Evolutionary conservation across 2,113 vertebrate genomes (phyloP).

Genomic region (Tretioscincus oriximinensis): DNA sequence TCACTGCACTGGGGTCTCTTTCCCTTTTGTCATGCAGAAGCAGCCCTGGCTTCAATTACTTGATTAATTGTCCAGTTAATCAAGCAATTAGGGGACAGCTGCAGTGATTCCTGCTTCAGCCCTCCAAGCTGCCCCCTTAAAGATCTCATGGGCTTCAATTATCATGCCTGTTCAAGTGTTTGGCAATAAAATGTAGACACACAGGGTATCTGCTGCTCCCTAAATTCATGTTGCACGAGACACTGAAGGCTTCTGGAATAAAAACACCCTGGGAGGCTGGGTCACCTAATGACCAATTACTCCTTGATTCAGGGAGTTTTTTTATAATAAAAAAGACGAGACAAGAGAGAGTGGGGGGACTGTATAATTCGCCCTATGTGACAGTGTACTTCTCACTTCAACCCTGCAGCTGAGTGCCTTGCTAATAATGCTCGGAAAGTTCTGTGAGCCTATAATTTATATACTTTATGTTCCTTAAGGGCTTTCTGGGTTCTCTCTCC

Average conservation of each 20-base stretch:
- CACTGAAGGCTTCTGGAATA: slow-evolving; percentile 21
- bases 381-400: slow-evolving; percentile 22
- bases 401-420: not conserved
- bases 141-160: slow-evolving; percentile 69
- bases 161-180: slow-evolving; percentile 66
- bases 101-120: slow-evolving; percentile 61
- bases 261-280: slow-evolving; percentile 24
- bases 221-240: slow-evolving; percentile 18
- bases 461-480: not conserved
- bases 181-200: slow-evolving; percentile 58
- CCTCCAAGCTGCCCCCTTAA: slow-evolving; percentile 63
- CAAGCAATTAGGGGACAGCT: slow-evolving; percentile 77
- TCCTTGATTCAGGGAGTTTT: not conserved
- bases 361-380: slow-evolving; percentile 23
- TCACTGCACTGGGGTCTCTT: slow-evolving; percentile 36
- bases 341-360: slow-evolving; percentile 24
- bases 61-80: slow-evolving; percentile 76
- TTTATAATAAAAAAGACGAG: slow-evolving; percentile 11
- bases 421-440: slow-evolving; percentile 19
- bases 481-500: not conserved
- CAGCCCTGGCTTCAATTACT: slow-evolving; percentile 72
- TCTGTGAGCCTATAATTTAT: slow-evolving; percentile 16
- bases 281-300: slow-evolving; percentile 47
- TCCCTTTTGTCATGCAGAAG: slow-evolving; percentile 64
- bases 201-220: not conserved